These are phyloP conservation scores for Ancistrus triradiatus DNA, from an alignment of 2,113 vertebrate species.

Conservation along the genomic window DNA sequence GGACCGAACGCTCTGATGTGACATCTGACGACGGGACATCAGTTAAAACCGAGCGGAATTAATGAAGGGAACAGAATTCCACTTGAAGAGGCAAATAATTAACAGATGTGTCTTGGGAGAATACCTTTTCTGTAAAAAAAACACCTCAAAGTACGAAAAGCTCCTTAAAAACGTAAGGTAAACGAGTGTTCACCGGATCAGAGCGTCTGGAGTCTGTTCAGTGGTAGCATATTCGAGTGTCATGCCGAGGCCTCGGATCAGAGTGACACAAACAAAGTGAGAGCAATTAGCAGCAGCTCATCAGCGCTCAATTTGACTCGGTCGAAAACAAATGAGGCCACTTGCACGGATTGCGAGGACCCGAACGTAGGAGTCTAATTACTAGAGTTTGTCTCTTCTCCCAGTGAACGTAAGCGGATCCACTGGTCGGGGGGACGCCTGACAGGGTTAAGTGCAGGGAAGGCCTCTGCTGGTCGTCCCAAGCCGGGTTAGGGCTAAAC, in stretches of 20 bases:
- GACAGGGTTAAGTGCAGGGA: conserved; percentile 71
- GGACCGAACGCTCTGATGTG: conserved; percentile 56
- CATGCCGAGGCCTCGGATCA: too few relatives aligned
- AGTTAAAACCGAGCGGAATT: conserved; percentile 62
- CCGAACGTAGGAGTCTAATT: too few relatives aligned
- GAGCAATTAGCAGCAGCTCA: conserved; percentile 85
- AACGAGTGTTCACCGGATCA: conserved; percentile 64
- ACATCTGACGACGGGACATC: conserved; percentile 59
- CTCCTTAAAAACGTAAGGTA: conserved; percentile 65
- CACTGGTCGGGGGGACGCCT: conserved; percentile 63
- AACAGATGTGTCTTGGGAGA: conserved; percentile 65
- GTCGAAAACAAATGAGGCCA: conserved; percentile 78
- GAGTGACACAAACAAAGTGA: conserved; percentile 89
- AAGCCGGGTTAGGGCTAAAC: conserved; percentile 58
- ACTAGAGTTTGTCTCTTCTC: too few relatives aligned
- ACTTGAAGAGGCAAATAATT: conserved; percentile 72
- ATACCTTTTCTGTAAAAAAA: conserved; percentile 67
- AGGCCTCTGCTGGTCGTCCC: conserved; percentile 70
- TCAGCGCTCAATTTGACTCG: conserved; percentile 68
- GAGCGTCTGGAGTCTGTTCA: conserved; percentile 62
- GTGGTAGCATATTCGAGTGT: too few relatives aligned
- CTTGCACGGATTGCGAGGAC: too few relatives aligned
- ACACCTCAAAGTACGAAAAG: conserved; percentile 67
- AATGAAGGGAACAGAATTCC: conserved; percentile 69
- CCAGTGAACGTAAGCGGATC: conserved; percentile 71